Percentiles rank a stretch among this genome's conserved stretches.
Evolutionary conservation across 2,888 invertebrate species (phyloP).

Genomic region (Synergus japonicus): DNA sequence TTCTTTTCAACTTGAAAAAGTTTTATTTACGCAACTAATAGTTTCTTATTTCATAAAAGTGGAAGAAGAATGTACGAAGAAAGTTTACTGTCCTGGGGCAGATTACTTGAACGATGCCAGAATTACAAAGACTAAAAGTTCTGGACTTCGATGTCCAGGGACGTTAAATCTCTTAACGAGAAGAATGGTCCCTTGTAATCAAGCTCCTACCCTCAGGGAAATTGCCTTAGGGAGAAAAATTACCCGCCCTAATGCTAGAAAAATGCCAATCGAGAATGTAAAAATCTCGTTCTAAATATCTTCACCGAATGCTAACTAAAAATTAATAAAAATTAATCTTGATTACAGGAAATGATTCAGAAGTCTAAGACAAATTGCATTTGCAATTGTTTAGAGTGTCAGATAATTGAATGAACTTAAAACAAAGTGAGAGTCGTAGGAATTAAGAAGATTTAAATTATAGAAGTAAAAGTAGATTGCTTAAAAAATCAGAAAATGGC

Average conservation of each 20-base stretch:
- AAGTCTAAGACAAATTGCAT: background rate
- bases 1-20: background rate
- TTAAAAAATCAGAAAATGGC: slow-evolving; percentile 19
- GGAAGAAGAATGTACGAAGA: background rate
- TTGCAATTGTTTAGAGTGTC: background rate
- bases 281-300: background rate
- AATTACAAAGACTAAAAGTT: slow-evolving; percentile 19
- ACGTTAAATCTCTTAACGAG: background rate
- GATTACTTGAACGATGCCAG: slow-evolving; percentile 16
- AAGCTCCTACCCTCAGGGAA: background rate
- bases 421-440: too few relatives aligned
- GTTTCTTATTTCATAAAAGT: background rate
- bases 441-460: too few relatives aligned
- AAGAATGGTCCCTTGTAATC: slow-evolving; percentile 20
- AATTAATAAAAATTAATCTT: too few relatives aligned
- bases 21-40: background rate
- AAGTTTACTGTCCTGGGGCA: background rate
- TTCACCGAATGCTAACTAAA: too few relatives aligned
- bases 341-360: too few relatives aligned
- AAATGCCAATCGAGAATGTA: slow-evolving; percentile 1
- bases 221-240: background rate
- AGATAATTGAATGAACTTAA: background rate
- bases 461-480: background rate
- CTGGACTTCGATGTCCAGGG: slow-evolving; percentile 33
- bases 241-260: background rate